Percentiles rank a stretch among this genome's conserved stretches.
Evolutionary conservation across 1,140 invertebrate species (phyloP).

Genomic region (Latrodectus geometricus): DNA sequence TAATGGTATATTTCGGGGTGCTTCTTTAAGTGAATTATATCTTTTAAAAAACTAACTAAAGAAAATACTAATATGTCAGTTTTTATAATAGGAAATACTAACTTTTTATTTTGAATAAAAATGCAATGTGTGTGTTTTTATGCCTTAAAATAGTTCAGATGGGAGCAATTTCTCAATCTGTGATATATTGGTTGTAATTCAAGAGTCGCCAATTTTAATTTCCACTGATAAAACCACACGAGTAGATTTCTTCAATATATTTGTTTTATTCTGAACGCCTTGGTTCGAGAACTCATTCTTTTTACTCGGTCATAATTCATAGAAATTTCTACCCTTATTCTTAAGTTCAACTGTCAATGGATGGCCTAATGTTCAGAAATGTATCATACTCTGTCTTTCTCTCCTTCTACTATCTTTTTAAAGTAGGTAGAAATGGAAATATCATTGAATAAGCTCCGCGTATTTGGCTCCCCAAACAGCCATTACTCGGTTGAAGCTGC

Average conservation of each 20-base stretch:
- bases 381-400: neutral
- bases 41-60: no score
- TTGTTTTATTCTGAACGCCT: neutral
- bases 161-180: neutral
- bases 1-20: no score
- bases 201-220: neutral
- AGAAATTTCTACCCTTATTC: neutral
- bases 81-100: no score
- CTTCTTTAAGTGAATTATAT: no score
- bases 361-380: slow-evolving; percentile 8
- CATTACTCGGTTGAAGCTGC: slow-evolving; percentile 32
- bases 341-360: neutral
- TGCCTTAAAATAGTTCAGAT: neutral
- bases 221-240: neutral
- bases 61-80: no score
- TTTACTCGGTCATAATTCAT: neutral
- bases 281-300: neutral
- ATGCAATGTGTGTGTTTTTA: neutral
- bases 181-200: neutral
- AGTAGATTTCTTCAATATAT: neutral
- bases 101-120: neutral
- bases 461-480: slow-evolving; percentile 27
- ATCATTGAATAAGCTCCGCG: slow-evolving; percentile 51
- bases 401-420: neutral
- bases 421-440: slow-evolving; percentile 32